A percentile compares a stretch with the other conserved stretches of the same genome.
Evolutionary conservation across 2,888 invertebrate genomes (phyloP).

Genomic region (Eupithecia vulgata): DNA sequence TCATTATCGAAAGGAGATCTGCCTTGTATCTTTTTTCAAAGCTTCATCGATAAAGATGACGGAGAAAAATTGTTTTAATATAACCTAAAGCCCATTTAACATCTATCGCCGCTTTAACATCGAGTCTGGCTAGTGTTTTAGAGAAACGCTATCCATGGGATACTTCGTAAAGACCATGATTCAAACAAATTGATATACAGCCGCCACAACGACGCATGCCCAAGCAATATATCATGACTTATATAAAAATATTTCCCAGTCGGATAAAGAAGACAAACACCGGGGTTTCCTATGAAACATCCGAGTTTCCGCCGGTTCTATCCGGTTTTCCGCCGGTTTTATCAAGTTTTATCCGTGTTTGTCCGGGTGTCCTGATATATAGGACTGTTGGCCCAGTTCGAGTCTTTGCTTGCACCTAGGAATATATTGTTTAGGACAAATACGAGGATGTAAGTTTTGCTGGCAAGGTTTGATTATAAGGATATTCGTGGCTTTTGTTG

Average conservation of each 20-base stretch:
- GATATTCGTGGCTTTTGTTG: slow-evolving; percentile 3
- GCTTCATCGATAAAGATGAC: too few species aligned
- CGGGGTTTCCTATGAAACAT: slow-evolving; percentile 27
- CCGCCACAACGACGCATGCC: neutral
- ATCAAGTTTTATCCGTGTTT: slow-evolving; percentile 12
- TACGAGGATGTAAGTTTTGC: slow-evolving; percentile 14
- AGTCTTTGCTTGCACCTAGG: slow-evolving; percentile 20
- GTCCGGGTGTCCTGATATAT: slow-evolving; percentile 26
- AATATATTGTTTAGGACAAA: slow-evolving; percentile 19
- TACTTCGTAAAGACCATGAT: neutral
- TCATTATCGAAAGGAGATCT: too few species aligned
- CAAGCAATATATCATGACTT: neutral
- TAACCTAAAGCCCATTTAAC: too few species aligned
- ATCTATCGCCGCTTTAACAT: too few species aligned
- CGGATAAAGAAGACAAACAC: slow-evolving; percentile 24
- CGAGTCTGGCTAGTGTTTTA: too few species aligned
- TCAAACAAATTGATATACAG: slow-evolving; percentile 13
- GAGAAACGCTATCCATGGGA: neutral
- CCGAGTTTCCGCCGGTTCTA: slow-evolving; percentile 17
- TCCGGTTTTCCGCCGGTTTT: neutral
- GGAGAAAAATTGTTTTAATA: too few species aligned
- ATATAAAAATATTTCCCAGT: slow-evolving; percentile 19
- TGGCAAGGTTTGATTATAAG: slow-evolving; percentile 12
- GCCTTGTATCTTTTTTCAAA: too few species aligned
- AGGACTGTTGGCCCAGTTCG: slow-evolving; percentile 19